Base-by-base conservation (phyloP, 2,888 invertebrate species). In the Lysandra coridon region DNA sequence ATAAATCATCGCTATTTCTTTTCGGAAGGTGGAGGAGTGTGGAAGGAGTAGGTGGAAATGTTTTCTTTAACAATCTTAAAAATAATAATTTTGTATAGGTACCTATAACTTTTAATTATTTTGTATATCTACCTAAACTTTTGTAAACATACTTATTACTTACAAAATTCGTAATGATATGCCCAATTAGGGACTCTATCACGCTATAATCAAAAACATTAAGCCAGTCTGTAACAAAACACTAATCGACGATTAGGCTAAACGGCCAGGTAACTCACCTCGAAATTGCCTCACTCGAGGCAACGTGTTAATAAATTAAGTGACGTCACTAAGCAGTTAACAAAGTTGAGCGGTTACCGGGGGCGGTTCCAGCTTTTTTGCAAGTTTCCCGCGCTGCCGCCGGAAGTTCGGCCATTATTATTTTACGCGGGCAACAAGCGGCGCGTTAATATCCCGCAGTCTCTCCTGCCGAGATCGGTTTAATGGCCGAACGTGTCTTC, bases 391-490 rank as follows among this genome's bases (percentile, higher is more conserved):
- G 86, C 92, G 93, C 92, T 92, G 89, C 88, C 93, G 95, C 94
- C 95, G 93, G 95, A 95, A 95, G 93, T 95, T 95, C 91, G 90
- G 88, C 93, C 94, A 95, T 95, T 95, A 95, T 95, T 94, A 95
- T 95, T 95, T 95, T 94, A 95, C 94, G 95, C 95, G 93, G 93
- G 91, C 92, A 93, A 94, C 95, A 95, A 95, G 94, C 95, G 93
- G 94, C 88, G 95, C 94, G 95, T 95, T 95, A 95, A 95, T 95
- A 94, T 92, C 90, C 92, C 86, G 88, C 91, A 88, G 89, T 87
- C 87, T 81, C 81, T 87, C 87, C 87, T 87, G 88, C 88, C 86
- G 84, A 88, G 89, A 89, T 87, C 87, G 86, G 88, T 88, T 90
- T 93, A 93, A 93, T 92, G 91, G 92, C 87, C 83, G 90, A 90